A percentile compares a stretch with the other conserved stretches of the same genome.
Conservation (phyloP, 2,888 invertebrate genomes). For the Dicycla oo region DNA sequence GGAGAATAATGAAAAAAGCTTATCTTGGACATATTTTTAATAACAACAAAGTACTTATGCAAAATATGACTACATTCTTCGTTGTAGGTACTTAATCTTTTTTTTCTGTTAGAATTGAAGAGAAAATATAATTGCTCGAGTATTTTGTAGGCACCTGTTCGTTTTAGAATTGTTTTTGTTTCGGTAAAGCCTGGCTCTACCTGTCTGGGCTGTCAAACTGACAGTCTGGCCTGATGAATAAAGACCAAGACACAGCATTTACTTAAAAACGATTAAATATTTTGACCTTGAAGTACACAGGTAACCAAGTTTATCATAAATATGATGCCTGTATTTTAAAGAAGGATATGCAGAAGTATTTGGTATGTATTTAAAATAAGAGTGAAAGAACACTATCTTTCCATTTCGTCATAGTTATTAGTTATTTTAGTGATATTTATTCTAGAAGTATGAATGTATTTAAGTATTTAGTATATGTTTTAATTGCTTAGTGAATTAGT, state of each 20-base stretch:
- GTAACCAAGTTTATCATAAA: not conserved
- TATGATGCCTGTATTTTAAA: not conserved
- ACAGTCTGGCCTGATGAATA: slow-evolving; percentile 24
- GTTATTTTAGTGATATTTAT: too few relatives aligned
- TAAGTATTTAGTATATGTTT: too few relatives aligned
- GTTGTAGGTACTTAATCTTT: slow-evolving; percentile 17
- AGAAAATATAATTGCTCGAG: slow-evolving; percentile 40
- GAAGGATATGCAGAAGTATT: not conserved
- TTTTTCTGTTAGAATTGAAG: slow-evolving; percentile 11
- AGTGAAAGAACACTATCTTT: too few relatives aligned
- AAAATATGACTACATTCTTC: slow-evolving; percentile 31
- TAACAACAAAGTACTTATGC: slow-evolving; percentile 43
- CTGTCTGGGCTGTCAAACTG: slow-evolving; percentile 40
- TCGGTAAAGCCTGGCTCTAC: slow-evolving; percentile 7
- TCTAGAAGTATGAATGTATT: too few relatives aligned
- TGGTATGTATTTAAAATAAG: too few relatives aligned
- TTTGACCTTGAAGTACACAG: slow-evolving; percentile 9
- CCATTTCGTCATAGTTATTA: too few relatives aligned
- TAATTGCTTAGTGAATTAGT: too few relatives aligned
- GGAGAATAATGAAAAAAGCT: slow-evolving; percentile 52
- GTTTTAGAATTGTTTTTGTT: slow-evolving; percentile 18
- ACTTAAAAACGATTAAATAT: slow-evolving; percentile 4
- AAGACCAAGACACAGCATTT: not conserved
- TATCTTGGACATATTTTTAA: slow-evolving; percentile 55
- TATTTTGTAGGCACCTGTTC: slow-evolving; percentile 26